phyloP scores from a whole-genome alignment of 1,140 invertebrate genomes.

The Cryptotermes secundus region DNA sequence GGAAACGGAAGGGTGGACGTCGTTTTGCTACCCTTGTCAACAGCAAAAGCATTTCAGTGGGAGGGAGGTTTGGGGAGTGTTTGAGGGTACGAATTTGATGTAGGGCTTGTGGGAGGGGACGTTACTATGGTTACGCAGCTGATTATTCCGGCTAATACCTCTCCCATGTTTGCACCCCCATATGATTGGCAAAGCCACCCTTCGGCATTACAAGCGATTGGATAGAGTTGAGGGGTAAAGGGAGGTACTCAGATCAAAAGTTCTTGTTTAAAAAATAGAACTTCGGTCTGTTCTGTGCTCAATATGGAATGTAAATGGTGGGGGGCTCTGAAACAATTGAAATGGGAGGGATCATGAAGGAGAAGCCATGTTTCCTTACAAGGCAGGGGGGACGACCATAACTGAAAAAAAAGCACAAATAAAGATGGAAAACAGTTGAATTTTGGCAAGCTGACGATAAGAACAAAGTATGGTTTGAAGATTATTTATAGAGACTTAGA shows the following conservation, averaged over 20 bases:
- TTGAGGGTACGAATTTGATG: slow-evolving; percentile 22
- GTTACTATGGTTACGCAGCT: slow-evolving; percentile 20
- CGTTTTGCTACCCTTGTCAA: background rate
- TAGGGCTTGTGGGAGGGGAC: slow-evolving; percentile 11
- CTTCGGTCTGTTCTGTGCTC: background rate
- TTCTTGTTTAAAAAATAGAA: background rate
- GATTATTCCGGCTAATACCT: slow-evolving; percentile 20
- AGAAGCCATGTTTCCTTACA: background rate
- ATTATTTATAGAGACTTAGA: background rate
- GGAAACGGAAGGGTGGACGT: background rate
- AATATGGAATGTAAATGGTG: background rate
- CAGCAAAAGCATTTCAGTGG: slow-evolving; percentile 18
- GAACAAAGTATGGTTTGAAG: background rate
- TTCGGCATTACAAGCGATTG: slow-evolving; percentile 19
- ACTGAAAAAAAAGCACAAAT: background rate
- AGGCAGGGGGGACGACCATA: background rate
- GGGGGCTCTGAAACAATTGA: background rate
- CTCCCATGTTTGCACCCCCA: background rate
- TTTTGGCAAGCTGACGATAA: background rate
- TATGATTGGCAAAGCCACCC: slow-evolving; percentile 26
- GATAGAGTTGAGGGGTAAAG: background rate
- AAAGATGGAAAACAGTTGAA: background rate
- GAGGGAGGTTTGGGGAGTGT: background rate
- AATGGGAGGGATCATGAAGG: slow-evolving; percentile 22
- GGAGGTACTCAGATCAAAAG: slow-evolving; percentile 14